Evolutionary conservation across 1,140 invertebrate species (phyloP).

Genomic region (Potamilus streckersoni): DNA sequence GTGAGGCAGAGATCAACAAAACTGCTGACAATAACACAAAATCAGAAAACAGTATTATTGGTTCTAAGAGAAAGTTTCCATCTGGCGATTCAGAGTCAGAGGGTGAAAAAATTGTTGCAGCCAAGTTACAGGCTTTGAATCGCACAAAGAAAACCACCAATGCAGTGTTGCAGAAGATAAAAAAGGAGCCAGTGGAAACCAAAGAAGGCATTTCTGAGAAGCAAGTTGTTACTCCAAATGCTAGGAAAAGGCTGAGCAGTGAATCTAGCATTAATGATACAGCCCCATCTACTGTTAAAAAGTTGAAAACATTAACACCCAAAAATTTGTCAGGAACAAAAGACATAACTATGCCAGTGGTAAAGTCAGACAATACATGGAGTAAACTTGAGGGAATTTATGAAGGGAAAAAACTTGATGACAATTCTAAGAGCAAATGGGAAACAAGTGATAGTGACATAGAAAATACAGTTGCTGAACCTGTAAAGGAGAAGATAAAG

Average conservation of each 20-base stretch:
- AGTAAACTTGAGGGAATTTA: slow-evolving; percentile 58
- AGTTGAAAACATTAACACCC: slow-evolving; percentile 27
- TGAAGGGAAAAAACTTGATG: slow-evolving; percentile 47
- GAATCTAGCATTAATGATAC: slow-evolving; percentile 44
- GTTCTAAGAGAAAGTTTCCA: slow-evolving; percentile 20
- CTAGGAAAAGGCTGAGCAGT: slow-evolving; percentile 44
- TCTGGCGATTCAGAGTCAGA: slow-evolving; percentile 26
- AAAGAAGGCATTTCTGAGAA: slow-evolving; percentile 16
- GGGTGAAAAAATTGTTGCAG: slow-evolving; percentile 25
- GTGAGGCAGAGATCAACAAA: slow-evolving; percentile 29
- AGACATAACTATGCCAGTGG: neutral
- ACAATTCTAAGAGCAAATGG: slow-evolving; percentile 59
- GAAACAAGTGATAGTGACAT: slow-evolving; percentile 63
- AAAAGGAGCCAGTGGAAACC: slow-evolving; percentile 29
- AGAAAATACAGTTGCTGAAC: slow-evolving; percentile 37
- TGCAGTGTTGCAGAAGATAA: slow-evolving; percentile 24
- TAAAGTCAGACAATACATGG: slow-evolving; percentile 34
- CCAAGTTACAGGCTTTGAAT: slow-evolving; percentile 25
- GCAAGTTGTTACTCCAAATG: slow-evolving; percentile 25
- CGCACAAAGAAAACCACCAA: slow-evolving; percentile 25
- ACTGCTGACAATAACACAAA: slow-evolving; percentile 19
- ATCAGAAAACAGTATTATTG: slow-evolving; percentile 2
- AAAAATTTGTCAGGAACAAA: slow-evolving; percentile 10
- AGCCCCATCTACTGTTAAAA: slow-evolving; percentile 32
- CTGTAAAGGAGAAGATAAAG: slow-evolving; percentile 22